phyloP scores from a whole-genome alignment of 2,113 vertebrate species.

The Dascyllus trimaculatus region DNA sequence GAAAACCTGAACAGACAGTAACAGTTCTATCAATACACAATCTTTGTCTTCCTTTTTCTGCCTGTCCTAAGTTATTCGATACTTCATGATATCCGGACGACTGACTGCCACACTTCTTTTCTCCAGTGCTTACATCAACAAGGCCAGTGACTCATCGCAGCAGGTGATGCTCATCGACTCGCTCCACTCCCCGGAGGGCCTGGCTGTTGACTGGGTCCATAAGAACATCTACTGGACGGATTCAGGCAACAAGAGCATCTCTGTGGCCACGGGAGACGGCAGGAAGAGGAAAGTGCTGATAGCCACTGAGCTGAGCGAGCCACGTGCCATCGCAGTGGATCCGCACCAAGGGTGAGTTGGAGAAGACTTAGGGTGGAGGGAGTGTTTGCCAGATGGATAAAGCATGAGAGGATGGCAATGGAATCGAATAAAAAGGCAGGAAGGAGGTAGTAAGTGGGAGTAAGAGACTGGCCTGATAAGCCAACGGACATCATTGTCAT shows the following conservation, averaged over 20 bases:
- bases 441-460: neutral
- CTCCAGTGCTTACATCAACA: constrained; percentile 94
- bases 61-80: neutral
- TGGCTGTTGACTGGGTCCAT: constrained; percentile 98
- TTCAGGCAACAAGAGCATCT: constrained; percentile 96
- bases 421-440: neutral
- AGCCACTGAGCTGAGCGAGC: constrained; percentile 91
- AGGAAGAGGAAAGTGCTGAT: constrained; percentile 92
- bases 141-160: constrained; percentile 91
- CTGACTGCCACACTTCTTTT: constrained; percentile 10
- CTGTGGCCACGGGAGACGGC: constrained; percentile 93
- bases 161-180: constrained; percentile 92
- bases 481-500: neutral
- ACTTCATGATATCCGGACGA: neutral
- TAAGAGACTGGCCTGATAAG: neutral
- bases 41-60: neutral
- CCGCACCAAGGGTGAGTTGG: constrained; percentile 91
- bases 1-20: neutral
- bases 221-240: constrained; percentile 99
- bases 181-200: constrained; percentile 93
- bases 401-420: neutral
- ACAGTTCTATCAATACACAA: neutral
- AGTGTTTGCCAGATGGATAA: constrained; percentile 6
- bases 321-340: constrained; percentile 95
- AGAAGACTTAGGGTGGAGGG: neutral